Conservation (phyloP, 2,888 invertebrate species). For the Cataglyphis livida region DNA sequence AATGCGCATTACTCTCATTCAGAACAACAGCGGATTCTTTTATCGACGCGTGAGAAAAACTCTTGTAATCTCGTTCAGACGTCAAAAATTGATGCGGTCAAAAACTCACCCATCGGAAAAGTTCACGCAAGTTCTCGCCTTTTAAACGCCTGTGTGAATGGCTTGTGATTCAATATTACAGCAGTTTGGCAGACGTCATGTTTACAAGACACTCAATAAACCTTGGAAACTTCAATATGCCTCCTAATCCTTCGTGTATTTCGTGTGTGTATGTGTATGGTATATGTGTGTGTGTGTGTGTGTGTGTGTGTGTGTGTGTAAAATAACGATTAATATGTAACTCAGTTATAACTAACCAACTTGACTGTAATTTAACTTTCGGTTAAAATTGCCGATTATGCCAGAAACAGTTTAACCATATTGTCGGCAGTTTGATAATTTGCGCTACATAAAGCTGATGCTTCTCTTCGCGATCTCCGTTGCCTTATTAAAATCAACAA, state of each 20-base stretch:
- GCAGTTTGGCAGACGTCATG: background rate
- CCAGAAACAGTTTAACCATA: background rate
- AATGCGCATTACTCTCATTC: background rate
- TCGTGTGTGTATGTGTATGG: too few species aligned
- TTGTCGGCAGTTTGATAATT: background rate
- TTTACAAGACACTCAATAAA: constrained; percentile 5
- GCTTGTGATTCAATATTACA: background rate
- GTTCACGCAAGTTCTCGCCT: background rate
- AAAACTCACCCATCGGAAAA: constrained; percentile 21
- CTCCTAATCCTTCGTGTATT: background rate
- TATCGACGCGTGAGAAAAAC: constrained; percentile 26
- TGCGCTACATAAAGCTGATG: background rate
- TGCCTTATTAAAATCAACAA: constrained; percentile 38
- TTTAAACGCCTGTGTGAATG: background rate
- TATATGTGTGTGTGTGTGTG: too few species aligned
- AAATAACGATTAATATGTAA: background rate
- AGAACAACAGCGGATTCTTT: background rate
- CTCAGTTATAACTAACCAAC: background rate
- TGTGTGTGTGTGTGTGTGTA: background rate
- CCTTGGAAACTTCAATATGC: background rate
- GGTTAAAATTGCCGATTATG: constrained; percentile 6
- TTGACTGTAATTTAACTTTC: constrained; percentile 13
- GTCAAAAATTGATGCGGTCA: constrained; percentile 9
- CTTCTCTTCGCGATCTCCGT: background rate
- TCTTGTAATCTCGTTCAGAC: constrained; percentile 20